phyloP scores from a whole-genome alignment of 2,113 vertebrate genomes.

The Aphelocoma coerulescens region DNA sequence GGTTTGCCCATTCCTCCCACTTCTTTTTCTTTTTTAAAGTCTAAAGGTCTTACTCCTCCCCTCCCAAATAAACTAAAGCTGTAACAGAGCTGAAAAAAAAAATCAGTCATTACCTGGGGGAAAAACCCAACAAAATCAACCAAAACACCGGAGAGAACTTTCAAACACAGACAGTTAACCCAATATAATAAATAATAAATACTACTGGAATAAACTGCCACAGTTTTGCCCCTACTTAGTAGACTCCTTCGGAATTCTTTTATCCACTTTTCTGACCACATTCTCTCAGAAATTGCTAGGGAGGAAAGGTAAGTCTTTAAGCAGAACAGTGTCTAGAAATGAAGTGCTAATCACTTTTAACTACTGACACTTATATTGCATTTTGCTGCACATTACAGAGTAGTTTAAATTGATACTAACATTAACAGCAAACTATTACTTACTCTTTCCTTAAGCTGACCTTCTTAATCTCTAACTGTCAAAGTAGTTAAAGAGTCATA shows the following conservation, averaged over 20 bases:
- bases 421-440: slow-evolving; percentile 19
- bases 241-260: background rate
- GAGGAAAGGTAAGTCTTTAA: background rate
- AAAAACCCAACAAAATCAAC: background rate
- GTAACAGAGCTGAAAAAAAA: background rate
- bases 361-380: background rate
- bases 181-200: background rate
- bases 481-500: slow-evolving; percentile 5
- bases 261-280: background rate
- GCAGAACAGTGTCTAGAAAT: background rate
- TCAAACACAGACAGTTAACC: background rate
- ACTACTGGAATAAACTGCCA: background rate
- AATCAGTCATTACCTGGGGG: background rate
- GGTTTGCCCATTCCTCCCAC: background rate
- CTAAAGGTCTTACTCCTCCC: background rate
- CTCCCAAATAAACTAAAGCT: background rate
- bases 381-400: background rate
- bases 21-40: background rate
- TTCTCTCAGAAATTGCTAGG: background rate
- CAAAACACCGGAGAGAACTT: background rate
- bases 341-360: background rate
- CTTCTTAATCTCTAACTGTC: slow-evolving; percentile 10
- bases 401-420: background rate
- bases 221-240: background rate
- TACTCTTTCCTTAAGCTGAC: slow-evolving; percentile 37